Base-by-base conservation (phyloP, 1,140 invertebrate species). In the Galendromus occidentalis region DNA sequence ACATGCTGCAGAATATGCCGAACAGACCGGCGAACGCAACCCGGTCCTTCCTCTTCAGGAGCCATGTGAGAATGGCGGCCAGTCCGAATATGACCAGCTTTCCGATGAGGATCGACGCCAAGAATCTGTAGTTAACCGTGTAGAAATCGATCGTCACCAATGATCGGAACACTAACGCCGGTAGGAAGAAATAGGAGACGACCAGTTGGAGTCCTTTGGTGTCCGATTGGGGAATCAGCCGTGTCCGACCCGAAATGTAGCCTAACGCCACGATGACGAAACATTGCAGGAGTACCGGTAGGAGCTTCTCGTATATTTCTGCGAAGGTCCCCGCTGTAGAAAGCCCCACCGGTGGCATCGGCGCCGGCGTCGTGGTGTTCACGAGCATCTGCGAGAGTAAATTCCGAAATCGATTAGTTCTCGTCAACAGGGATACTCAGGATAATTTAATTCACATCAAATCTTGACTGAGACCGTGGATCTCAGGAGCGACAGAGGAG, bases 1-100 rank as follows among this genome's bases (percentile, higher is more conserved):
- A 93, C 74, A 96, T 91, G 0, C 92, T 96, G 55, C 86, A 87
- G 75, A 96, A 95, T 70, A 97, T 96, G 25, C 87, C 88, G 80
- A 87, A 91, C 22, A 96, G 78, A 17, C 90, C 92, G 65, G 88
- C 87, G 71, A 84, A 82, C 14, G 86, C 88, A 66, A 86, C 80
- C 76, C 91, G 86, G 5, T 84, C 73, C 7, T 87, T 86, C 74
- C 84, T 83, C 7, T 84, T 84, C 18, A 90, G 81, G 30, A 94
- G 72, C 64, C 92, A 70, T 2, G 86, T 87, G 14, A 94, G 78
- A 25, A 86, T 71, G 12, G 86, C 79, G 5, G 96, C 91, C 29
- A 81, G 73, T 69, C 90, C 78, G 78, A 96, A 97, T 41, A 97
- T 82, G 29, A 86, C 74, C 51, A 84, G 81, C 77, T 97, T 98